Evolutionary conservation across 2,113 vertebrate genomes (phyloP).

Genomic region (Pachycephala philippinensis): DNA sequence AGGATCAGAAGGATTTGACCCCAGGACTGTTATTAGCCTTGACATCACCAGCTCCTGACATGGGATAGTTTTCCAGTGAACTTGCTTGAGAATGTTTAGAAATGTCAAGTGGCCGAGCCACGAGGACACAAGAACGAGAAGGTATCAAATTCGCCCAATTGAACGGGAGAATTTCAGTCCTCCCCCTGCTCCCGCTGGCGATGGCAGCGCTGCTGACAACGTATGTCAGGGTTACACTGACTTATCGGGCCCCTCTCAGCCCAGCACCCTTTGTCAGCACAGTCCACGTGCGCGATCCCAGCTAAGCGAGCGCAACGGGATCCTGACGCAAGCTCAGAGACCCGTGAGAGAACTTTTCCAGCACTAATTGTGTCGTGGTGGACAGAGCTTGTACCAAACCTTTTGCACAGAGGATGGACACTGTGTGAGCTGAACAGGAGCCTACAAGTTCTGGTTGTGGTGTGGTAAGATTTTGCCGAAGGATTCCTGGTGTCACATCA

Average conservation of each 20-base stretch:
- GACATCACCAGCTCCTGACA: constrained; percentile 63
- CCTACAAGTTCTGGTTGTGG: background rate
- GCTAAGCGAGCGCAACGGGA: background rate
- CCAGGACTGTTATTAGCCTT: constrained; percentile 66
- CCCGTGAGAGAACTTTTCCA: background rate
- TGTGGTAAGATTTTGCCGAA: background rate
- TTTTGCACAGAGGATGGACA: background rate
- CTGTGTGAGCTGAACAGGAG: background rate
- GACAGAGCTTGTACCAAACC: background rate
- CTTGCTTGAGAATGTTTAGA: constrained; percentile 66
- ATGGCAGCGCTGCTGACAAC: constrained; percentile 27
- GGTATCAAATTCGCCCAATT: constrained; percentile 63
- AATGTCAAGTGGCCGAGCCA: constrained; percentile 61
- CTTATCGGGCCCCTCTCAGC: constrained; percentile 8
- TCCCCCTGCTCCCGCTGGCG: constrained; percentile 36
- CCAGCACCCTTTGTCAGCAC: background rate
- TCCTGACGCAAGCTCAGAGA: rapidly evolving
- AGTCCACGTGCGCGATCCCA: background rate
- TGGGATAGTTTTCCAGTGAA: constrained; percentile 62
- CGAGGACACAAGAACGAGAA: constrained; percentile 46
- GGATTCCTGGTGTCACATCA: background rate
- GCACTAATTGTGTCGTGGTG: background rate
- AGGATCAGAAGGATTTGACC: constrained; percentile 52
- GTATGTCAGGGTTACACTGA: background rate
- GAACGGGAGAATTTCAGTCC: constrained; percentile 49